phyloP scores from a whole-genome alignment of 2,797 vertebrate genomes.

The Hippopotamyrus pictus region DNA sequence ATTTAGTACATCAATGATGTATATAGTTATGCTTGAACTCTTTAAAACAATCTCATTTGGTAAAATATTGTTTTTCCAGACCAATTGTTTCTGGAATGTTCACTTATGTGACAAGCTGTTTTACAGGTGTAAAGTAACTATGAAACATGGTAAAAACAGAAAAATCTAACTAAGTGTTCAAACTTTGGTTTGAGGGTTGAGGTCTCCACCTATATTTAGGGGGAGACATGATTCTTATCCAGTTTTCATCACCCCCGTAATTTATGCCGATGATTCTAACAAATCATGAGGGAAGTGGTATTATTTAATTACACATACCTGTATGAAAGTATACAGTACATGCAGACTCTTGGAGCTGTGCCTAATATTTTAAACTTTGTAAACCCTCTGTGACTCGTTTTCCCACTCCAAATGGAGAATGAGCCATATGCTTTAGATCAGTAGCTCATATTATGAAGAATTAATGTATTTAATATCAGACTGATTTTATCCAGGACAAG shows the following conservation, averaged over 20 bases:
- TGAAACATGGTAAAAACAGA: too few relatives aligned
- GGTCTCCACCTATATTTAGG: too few relatives aligned
- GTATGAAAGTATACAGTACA: too few relatives aligned
- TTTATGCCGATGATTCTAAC: too few relatives aligned
- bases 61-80: background rate
- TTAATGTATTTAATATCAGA: background rate
- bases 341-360: background rate
- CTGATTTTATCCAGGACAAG: background rate
- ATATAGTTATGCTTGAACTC: background rate
- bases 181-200: background rate
- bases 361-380: background rate
- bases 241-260: too few relatives aligned
- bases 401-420: background rate
- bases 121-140: too few relatives aligned
- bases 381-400: background rate
- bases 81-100: background rate
- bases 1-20: background rate
- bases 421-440: background rate
- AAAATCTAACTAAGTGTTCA: too few relatives aligned
- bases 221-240: too few relatives aligned
- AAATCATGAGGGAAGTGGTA: background rate
- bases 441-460: background rate
- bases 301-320: background rate
- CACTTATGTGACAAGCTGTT: too few relatives aligned
- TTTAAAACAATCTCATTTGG: background rate